Percentiles rank a stretch among this genome's conserved stretches.
Conservation (phyloP, 2,113 vertebrate species). For the Pseudorhombus dupliciocellatus region DNA sequence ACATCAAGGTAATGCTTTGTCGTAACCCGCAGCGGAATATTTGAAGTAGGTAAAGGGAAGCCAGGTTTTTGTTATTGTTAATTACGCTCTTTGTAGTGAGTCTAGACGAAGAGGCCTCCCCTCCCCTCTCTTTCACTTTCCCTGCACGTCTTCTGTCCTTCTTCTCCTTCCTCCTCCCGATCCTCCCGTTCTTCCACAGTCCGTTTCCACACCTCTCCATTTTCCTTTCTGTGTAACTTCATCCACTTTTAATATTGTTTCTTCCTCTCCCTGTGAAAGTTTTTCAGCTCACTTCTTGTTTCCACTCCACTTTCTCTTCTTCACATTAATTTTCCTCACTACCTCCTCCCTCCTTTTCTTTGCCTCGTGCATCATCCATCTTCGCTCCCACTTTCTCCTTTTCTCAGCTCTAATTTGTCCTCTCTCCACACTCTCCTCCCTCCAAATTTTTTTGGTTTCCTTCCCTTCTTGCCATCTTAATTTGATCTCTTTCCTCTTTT, state of each 20-base stretch:
- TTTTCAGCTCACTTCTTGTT: slow-evolving; percentile 9
- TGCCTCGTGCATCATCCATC: slow-evolving; percentile 24
- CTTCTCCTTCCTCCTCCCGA: neutral
- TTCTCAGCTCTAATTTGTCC: slow-evolving; percentile 14
- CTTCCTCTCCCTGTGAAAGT: neutral
- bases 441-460: neutral
- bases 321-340: slow-evolving; percentile 5
- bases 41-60: slow-evolving; percentile 66
- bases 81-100: slow-evolving; percentile 62
- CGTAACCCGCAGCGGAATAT: slow-evolving; percentile 55
- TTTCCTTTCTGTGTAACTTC: neutral
- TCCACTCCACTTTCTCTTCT: neutral
- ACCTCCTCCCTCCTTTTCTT: neutral
- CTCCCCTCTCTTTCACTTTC: neutral
- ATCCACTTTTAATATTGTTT: neutral
- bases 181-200: neutral
- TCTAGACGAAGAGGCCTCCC: slow-evolving; percentile 38
- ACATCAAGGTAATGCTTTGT: slow-evolving; percentile 60
- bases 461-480: neutral
- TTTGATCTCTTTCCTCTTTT: neutral
- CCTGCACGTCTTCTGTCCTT: neutral
- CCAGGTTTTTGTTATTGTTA: slow-evolving; percentile 68
- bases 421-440: neutral
- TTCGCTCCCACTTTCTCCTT: neutral
- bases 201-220: neutral